These are phyloP conservation scores for Sternarchorhynchus goeldii DNA, from an alignment of 2,797 vertebrate species.

Conservation along the genomic window DNA sequence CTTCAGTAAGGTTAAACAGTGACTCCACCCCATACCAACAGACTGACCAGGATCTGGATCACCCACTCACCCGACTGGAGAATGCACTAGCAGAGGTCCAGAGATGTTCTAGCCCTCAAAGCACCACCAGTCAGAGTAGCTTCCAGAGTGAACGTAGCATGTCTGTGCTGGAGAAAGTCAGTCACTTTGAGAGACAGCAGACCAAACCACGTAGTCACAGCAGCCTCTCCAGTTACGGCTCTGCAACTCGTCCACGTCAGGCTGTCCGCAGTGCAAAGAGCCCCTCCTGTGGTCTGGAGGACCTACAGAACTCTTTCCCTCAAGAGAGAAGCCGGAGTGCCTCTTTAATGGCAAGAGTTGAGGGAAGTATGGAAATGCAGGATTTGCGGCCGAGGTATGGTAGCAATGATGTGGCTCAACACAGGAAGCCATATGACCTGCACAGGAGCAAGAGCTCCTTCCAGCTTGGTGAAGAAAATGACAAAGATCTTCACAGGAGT, in stretches of 20 bases:
- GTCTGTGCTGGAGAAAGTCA: conserved; percentile 91
- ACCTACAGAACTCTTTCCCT: conserved; percentile 61
- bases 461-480: conserved; percentile 72
- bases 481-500: conserved; percentile 74
- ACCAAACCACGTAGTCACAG: conserved; percentile 71
- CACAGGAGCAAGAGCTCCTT: conserved; percentile 85
- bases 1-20: conserved; percentile 63
- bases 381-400: conserved; percentile 52
- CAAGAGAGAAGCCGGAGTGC: conserved; percentile 69
- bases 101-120: conserved; percentile 62
- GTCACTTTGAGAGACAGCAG: conserved; percentile 85
- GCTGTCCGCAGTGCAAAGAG: conserved; percentile 36
- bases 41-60: conserved; percentile 66
- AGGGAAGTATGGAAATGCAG: conserved; percentile 46
- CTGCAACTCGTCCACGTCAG: conserved; percentile 56
- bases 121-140: conserved; percentile 56
- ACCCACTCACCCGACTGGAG: conserved; percentile 76
- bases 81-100: conserved; percentile 77
- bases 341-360: conserved; percentile 31
- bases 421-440: conserved; percentile 64
- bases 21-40: conserved; percentile 45
- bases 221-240: conserved; percentile 46
- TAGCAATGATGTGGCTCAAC: conserved; percentile 58
- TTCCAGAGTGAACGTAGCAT: conserved; percentile 66
- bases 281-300: conserved; percentile 70